Percentiles rank a stretch among this genome's conserved stretches.
Evolutionary conservation across 2,797 vertebrate genomes (phyloP).

Genomic region (Saguinus oedipus): DNA sequence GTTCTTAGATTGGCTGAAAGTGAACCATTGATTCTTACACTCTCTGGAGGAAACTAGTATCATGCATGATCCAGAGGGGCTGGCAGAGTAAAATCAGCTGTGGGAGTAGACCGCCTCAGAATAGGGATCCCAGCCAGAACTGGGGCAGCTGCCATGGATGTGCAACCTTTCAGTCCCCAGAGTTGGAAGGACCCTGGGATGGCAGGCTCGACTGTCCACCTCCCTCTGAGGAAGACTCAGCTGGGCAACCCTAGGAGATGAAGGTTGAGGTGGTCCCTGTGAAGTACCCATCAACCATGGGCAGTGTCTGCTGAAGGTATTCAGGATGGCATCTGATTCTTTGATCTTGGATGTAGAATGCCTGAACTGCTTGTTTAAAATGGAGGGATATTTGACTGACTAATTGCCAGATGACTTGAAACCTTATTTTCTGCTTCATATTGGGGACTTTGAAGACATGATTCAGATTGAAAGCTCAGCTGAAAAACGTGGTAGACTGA

Average conservation of each 20-base stretch:
- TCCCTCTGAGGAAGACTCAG: neutral
- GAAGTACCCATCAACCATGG: neutral
- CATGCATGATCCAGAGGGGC: neutral
- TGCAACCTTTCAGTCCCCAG: neutral
- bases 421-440: neutral
- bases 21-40: neutral
- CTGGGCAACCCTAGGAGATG: neutral
- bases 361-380: neutral
- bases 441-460: neutral
- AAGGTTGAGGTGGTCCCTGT: neutral
- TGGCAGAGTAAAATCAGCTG: neutral
- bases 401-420: neutral
- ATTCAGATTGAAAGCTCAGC: neutral
- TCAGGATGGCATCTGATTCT: neutral
- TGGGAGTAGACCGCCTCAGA: neutral
- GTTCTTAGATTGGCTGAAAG: neutral
- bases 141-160: neutral
- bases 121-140: neutral
- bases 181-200: neutral
- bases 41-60: neutral
- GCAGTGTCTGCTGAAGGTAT: neutral
- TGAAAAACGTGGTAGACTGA: neutral
- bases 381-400: neutral
- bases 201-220: neutral
- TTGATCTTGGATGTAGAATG: neutral